Evolutionary conservation across 2,888 invertebrate species (phyloP).

Genomic region (Stomorhina lunata): DNA sequence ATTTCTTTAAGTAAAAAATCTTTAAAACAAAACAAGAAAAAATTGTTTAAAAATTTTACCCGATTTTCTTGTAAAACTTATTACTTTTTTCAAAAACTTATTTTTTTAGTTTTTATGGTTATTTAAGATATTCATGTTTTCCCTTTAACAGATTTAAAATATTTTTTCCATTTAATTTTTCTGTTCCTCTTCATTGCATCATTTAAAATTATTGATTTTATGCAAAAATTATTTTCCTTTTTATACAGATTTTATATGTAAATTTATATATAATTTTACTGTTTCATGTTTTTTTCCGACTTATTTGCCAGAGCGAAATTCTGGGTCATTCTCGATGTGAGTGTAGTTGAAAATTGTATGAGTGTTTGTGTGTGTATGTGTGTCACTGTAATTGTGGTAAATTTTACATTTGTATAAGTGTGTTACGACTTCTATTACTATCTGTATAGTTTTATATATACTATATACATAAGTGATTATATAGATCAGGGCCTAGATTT

Average conservation of each 20-base stretch:
- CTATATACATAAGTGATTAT: slow-evolving; percentile 3
- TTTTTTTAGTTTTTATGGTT: slow-evolving; percentile 8
- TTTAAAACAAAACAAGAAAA: no score
- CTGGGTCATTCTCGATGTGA: slow-evolving; percentile 54
- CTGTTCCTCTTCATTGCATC: slow-evolving; percentile 59
- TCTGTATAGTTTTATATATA: slow-evolving; percentile 2
- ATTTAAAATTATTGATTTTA: slow-evolving; percentile 65
- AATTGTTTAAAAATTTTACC: not conserved
- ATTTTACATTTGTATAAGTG: slow-evolving; percentile 11
- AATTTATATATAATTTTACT: not conserved
- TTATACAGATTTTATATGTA: not conserved
- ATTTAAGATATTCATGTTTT: slow-evolving; percentile 13
- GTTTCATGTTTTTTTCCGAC: slow-evolving; percentile 17
- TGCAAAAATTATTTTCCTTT: slow-evolving; percentile 56
- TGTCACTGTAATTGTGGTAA: slow-evolving; percentile 13
- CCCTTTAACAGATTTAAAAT: slow-evolving; percentile 18
- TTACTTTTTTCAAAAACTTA: not conserved
- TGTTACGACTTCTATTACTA: slow-evolving; percentile 50
- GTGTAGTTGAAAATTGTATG: not conserved
- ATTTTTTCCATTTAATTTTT: slow-evolving; percentile 59
- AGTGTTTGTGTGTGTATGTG: not conserved
- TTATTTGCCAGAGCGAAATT: slow-evolving; percentile 45
- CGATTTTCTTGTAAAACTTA: not conserved
- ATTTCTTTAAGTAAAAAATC: no score
- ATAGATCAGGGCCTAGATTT: no score